These are phyloP conservation scores for Pachycephala philippinensis DNA, from an alignment of 2,113 vertebrate species.

Conservation along the genomic window DNA sequence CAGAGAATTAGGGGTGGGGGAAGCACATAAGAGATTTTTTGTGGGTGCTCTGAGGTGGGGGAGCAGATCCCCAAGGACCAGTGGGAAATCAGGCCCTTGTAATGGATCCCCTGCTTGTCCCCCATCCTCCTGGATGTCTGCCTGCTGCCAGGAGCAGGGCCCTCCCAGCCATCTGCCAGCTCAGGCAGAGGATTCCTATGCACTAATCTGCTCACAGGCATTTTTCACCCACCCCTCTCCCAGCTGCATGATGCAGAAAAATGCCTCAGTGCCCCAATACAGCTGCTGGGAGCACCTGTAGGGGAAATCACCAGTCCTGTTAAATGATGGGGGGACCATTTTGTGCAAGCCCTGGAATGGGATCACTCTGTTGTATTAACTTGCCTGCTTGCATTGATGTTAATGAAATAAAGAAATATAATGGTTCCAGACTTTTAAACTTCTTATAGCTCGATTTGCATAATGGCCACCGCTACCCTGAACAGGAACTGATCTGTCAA, in stretches of 20 bases:
- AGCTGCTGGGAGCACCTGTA: neutral
- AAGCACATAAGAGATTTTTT: neutral
- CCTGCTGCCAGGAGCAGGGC: neutral
- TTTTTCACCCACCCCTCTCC: neutral
- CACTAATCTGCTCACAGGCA: neutral
- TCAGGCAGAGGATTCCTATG: neutral
- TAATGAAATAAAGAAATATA: conserved; percentile 71
- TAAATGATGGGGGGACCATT: neutral
- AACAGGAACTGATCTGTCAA: conserved; percentile 48
- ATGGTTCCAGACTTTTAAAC: conserved; percentile 71
- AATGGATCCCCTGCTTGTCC: neutral
- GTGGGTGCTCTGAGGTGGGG: neutral
- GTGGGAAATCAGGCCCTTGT: neutral
- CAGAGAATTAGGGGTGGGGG: neutral
- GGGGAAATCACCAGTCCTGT: conserved; percentile 1
- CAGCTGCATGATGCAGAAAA: neutral
- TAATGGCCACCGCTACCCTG: conserved; percentile 30
- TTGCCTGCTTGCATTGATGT: neutral
- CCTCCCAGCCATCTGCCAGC: conserved; percentile 37
- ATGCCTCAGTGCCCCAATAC: neutral
- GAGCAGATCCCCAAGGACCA: neutral
- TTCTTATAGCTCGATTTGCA: conserved; percentile 59
- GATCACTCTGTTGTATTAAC: neutral
- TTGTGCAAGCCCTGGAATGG: neutral
- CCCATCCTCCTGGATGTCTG: neutral